Evolutionary conservation across 2,797 vertebrate species (phyloP).

Genomic region (Nannoperca australis): DNA sequence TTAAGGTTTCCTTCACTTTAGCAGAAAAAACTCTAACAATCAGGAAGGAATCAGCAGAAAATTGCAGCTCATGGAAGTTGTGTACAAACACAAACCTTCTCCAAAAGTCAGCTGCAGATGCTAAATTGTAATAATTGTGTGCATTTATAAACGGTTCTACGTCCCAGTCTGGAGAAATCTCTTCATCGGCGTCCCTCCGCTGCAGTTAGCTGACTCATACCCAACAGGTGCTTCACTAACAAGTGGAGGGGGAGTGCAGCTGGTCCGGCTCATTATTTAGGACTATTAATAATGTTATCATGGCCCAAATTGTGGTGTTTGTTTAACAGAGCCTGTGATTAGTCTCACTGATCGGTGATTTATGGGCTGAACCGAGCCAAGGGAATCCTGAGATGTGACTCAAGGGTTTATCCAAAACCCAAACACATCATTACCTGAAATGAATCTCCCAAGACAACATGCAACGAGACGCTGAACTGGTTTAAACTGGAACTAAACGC

Average conservation of each 20-base stretch:
- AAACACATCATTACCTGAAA: not conserved
- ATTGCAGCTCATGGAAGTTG: not conserved
- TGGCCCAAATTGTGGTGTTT: conserved; percentile 45
- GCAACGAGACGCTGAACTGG: no score
- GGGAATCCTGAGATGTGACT: conserved; percentile 55
- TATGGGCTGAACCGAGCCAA: conserved; percentile 26
- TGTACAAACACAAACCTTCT: conserved; percentile 2
- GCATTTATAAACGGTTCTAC: not conserved
- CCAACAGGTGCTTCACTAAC: conserved; percentile 56
- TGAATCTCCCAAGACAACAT: not conserved
- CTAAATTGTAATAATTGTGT: conserved; percentile 16
- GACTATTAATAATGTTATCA: conserved; percentile 55
- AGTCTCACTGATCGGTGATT: conserved; percentile 56
- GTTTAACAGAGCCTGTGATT: conserved; percentile 64
- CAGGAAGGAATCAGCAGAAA: conserved; percentile 15
- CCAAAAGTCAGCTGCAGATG: conserved; percentile 14
- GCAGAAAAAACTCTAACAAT: not conserved
- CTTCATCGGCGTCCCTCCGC: conserved; percentile 41
- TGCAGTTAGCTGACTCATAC: conserved; percentile 50
- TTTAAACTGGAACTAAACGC: no score
- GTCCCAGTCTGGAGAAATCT: conserved; percentile 15
- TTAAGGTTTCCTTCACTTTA: not conserved
- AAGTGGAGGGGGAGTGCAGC: conserved; percentile 53
- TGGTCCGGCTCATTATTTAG: conserved; percentile 53
- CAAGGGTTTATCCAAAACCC: not conserved